Conservation (phyloP, 1,140 invertebrate species). For the Fopius arisanus region DNA sequence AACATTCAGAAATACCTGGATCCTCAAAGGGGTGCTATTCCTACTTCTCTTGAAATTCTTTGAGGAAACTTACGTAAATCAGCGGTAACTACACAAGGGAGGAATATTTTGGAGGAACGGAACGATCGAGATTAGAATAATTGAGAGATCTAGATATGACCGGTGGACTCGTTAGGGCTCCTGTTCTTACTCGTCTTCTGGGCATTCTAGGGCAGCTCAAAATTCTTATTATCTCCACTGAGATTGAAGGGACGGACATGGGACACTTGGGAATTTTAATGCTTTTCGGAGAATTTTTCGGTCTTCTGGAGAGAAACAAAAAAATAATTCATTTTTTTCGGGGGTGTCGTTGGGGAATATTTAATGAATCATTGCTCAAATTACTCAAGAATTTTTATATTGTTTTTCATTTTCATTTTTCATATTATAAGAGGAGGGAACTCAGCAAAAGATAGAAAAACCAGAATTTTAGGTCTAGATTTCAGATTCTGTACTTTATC, state of each 20-base stretch:
- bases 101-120: conserved; percentile 8
- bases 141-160: conserved; percentile 39
- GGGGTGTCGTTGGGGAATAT: too few species aligned
- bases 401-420: too few species aligned
- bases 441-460: too few species aligned
- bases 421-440: too few species aligned
- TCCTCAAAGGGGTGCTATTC: not conserved
- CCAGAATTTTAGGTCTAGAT: too few species aligned
- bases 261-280: conserved; percentile 15
- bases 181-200: not conserved
- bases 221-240: conserved; percentile 23
- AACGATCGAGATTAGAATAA: conserved; percentile 36
- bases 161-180: not conserved
- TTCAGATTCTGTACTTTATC: too few species aligned
- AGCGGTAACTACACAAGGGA: not conserved
- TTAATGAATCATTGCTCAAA: too few species aligned
- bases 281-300: not conserved
- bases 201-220: not conserved
- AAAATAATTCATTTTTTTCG: too few species aligned
- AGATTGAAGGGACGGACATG: not conserved
- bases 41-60: not conserved
- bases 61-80: not conserved
- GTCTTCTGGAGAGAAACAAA: not conserved
- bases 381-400: too few species aligned
- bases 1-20: not conserved